phyloP scores from a whole-genome alignment of 2,888 invertebrate genomes.

The Drosophila neonasuta region DNA sequence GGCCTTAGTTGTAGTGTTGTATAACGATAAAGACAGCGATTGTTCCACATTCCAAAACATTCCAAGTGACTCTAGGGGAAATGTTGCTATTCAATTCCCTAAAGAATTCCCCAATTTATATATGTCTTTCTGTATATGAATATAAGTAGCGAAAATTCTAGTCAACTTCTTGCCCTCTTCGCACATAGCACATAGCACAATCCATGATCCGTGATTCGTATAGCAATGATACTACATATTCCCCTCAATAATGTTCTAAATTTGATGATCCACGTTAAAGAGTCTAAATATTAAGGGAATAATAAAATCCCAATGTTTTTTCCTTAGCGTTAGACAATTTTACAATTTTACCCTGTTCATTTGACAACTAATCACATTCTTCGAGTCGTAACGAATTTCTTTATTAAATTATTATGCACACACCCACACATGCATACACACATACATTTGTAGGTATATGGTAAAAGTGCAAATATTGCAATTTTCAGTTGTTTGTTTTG shows the following conservation, averaged over 20 bases:
- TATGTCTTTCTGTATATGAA: constrained; percentile 27
- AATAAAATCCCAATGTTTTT: constrained; percentile 11
- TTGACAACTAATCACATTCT: constrained; percentile 29
- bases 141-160: constrained; percentile 74
- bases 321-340: constrained; percentile 42
- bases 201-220: constrained; percentile 26
- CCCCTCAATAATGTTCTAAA: constrained; percentile 38
- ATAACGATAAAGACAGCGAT: constrained; percentile 19
- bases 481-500: constrained; percentile 44
- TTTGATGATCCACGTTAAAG: constrained; percentile 46
- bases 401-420: constrained; percentile 32
- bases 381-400: constrained; percentile 59
- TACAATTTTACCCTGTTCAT: constrained; percentile 16
- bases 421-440: constrained; percentile 4
- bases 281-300: constrained; percentile 6
- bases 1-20: constrained; percentile 29
- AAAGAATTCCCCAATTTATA: constrained; percentile 48
- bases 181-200: constrained; percentile 39
- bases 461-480: constrained; percentile 68
- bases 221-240: constrained; percentile 10
- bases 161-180: constrained; percentile 78
- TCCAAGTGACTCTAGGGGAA: constrained; percentile 30
- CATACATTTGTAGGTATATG: constrained; percentile 12
- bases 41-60: constrained; percentile 16
- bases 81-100: not conserved